These are phyloP conservation scores for Netelia melanura DNA, from an alignment of 2,888 invertebrate species.

Conservation along the genomic window DNA sequence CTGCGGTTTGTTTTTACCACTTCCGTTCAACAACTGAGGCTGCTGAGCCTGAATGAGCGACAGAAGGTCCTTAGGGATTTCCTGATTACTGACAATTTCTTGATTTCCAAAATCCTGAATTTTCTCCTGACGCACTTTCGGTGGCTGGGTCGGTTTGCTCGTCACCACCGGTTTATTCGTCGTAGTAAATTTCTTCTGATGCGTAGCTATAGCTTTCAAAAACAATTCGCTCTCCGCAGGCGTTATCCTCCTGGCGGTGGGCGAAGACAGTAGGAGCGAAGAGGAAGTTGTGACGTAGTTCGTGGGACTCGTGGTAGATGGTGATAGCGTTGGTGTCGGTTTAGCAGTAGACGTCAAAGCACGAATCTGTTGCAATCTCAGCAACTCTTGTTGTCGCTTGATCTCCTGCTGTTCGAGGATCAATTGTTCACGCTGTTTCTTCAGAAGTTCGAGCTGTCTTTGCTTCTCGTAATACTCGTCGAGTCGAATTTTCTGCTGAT, in stretches of 20 bases:
- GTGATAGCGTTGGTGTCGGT: slow-evolving; percentile 60
- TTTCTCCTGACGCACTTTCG: slow-evolving; percentile 71
- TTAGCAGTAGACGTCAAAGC: slow-evolving; percentile 85
- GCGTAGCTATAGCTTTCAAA: slow-evolving; percentile 82
- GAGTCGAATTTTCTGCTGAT: slow-evolving; percentile 86
- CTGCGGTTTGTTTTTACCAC: slow-evolving; percentile 78
- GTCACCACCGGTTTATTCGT: slow-evolving; percentile 67
- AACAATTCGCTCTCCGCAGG: slow-evolving; percentile 82
- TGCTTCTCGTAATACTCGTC: slow-evolving; percentile 87
- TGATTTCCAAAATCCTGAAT: slow-evolving; percentile 65
- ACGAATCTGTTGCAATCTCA: slow-evolving; percentile 91
- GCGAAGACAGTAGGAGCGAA: slow-evolving; percentile 77
- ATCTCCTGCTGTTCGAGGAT: slow-evolving; percentile 93
- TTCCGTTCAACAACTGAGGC: slow-evolving; percentile 71
- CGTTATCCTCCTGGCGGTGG: slow-evolving; percentile 80
- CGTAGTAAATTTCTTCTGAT: slow-evolving; percentile 81
- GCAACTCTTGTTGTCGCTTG: slow-evolving; percentile 91
- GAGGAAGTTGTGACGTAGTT: slow-evolving; percentile 78
- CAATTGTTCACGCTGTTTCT: slow-evolving; percentile 91
- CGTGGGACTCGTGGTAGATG: slow-evolving; percentile 77
- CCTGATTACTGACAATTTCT: slow-evolving; percentile 65
- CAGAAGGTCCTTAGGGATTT: slow-evolving; percentile 77
- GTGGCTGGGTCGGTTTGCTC: slow-evolving; percentile 50
- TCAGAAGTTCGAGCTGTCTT: slow-evolving; percentile 88
- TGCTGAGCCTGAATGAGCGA: slow-evolving; percentile 76